phyloP scores from a whole-genome alignment of 2,888 invertebrate species.

The Agrochola litura region DNA sequence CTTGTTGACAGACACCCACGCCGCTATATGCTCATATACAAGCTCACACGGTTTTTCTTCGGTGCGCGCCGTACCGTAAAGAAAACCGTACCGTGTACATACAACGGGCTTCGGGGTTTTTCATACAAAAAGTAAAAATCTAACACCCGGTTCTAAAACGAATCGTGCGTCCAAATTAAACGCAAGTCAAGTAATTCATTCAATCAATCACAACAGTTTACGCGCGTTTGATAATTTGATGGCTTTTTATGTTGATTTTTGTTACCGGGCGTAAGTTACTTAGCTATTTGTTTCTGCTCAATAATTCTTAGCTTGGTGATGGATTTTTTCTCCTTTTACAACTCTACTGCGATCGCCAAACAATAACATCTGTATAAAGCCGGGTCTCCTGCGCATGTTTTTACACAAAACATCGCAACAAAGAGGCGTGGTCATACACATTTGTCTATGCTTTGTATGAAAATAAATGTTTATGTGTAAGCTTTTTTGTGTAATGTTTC shows the following conservation, averaged over 20 bases:
- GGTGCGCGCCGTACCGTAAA: too few relatives aligned
- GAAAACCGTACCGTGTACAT: too few relatives aligned
- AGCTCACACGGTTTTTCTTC: too few relatives aligned
- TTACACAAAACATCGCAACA: too few relatives aligned
- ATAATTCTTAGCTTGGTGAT: neutral
- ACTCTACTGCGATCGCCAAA: neutral
- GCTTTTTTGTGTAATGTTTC: too few relatives aligned
- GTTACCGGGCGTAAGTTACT: neutral
- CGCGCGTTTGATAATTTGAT: neutral
- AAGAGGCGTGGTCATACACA: too few relatives aligned
- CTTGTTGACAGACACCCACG: too few relatives aligned
- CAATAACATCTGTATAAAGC: neutral
- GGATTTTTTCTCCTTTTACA: neutral
- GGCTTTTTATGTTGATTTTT: neutral
- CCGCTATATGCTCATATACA: too few relatives aligned
- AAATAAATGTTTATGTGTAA: too few relatives aligned
- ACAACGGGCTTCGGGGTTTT: neutral
- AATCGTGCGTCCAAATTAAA: neutral
- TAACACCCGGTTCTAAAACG: neutral
- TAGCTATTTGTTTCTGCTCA: neutral
- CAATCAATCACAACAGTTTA: neutral
- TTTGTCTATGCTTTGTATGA: too few relatives aligned
- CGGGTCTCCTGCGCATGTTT: too few relatives aligned
- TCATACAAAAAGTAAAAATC: neutral
- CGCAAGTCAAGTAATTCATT: neutral